phyloP scores from a whole-genome alignment of 2,888 invertebrate species.

The Euphydryas editha region DNA sequence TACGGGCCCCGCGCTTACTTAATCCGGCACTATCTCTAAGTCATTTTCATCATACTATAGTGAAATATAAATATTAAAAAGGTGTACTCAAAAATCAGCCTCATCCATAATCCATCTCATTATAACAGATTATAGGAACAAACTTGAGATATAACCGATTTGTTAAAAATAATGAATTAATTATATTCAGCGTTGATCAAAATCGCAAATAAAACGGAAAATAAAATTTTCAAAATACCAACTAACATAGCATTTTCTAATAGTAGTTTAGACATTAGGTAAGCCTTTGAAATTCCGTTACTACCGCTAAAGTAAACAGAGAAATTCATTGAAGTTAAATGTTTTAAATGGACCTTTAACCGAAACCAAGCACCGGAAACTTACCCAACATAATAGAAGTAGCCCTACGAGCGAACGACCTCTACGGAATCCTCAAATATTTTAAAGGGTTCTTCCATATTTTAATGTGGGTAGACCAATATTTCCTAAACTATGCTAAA shows the following conservation, averaged over 20 bases:
- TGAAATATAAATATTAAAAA: too few species aligned
- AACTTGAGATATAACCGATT: too few species aligned
- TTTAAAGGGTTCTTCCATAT: not conserved
- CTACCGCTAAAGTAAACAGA: not conserved
- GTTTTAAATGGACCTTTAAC: constrained; percentile 2
- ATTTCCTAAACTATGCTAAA: constrained; percentile 15
- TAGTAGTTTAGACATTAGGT: not conserved
- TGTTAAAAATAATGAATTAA: too few species aligned
- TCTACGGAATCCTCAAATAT: constrained; percentile 10
- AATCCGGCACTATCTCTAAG: too few species aligned
- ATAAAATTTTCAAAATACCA: too few species aligned
- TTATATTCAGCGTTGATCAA: too few species aligned
- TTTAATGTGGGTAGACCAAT: not conserved
- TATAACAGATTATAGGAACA: too few species aligned
- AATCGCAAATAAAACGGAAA: too few species aligned
- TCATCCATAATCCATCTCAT: too few species aligned
- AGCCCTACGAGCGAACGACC: constrained; percentile 10
- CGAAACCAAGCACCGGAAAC: constrained; percentile 16
- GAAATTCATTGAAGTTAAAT: constrained; percentile 1
- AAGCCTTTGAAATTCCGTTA: not conserved
- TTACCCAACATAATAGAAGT: constrained; percentile 8
- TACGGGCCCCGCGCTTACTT: too few species aligned
- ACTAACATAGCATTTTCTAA: not conserved
- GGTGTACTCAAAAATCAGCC: too few species aligned
- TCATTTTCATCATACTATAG: too few species aligned